These are phyloP conservation scores for Aldrovandia affinis DNA, from an alignment of 2,797 vertebrate genomes.

Conservation along the genomic window DNA sequence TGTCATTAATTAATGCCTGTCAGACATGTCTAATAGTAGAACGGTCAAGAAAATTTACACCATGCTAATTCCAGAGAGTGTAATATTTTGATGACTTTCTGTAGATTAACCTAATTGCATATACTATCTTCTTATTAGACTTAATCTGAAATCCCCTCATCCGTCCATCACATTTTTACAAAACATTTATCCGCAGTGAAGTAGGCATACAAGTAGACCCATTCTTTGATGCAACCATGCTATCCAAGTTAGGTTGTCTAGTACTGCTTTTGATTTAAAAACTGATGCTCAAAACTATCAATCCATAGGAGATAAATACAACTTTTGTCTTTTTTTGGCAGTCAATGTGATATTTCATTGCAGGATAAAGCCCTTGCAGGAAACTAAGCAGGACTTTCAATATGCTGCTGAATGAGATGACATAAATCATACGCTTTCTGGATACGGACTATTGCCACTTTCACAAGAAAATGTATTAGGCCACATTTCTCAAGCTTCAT, in stretches of 20 bases:
- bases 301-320: slow-evolving; percentile 10
- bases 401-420: not conserved
- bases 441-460: not conserved
- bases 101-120: not conserved
- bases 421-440: slow-evolving; percentile 6
- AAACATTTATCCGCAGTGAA: not conserved
- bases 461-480: not conserved
- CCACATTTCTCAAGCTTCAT: not conserved
- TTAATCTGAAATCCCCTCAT: not conserved
- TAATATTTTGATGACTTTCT: not conserved
- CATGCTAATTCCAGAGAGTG: not conserved
- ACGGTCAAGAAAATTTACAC: not conserved
- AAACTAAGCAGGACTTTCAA: slow-evolving; percentile 4
- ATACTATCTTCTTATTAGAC: not conserved
- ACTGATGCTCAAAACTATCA: not conserved
- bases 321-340: slow-evolving; percentile 19
- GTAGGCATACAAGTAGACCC: not conserved
- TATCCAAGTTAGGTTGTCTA: not conserved
- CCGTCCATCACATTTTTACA: not conserved
- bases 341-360: slow-evolving; percentile 16
- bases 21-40: not conserved
- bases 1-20: not conserved
- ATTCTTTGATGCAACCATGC: not conserved
- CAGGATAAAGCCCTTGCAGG: slow-evolving; percentile 2
- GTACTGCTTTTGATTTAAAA: not conserved